Evolutionary conservation across 2,888 invertebrate genomes (phyloP), one percentile per base, ranked within the genome.

Genomic region (Luperina testacea): DNA sequence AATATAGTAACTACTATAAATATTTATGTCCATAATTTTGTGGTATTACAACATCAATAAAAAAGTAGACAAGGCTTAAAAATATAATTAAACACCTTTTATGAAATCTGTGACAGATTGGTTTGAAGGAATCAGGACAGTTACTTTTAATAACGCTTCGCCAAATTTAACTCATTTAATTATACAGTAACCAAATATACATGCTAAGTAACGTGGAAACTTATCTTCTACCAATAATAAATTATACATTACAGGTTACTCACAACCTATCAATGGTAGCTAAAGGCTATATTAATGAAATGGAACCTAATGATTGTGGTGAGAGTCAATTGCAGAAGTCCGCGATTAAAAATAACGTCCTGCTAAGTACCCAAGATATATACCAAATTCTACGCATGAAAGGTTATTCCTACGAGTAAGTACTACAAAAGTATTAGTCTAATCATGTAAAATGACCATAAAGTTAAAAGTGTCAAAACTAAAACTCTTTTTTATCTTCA

Each of bases 341-440:
- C 15, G 1, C 9, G 20, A 32, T 45, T 20, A 61, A 76, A 51
- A 69, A 65, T n/a, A 65, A 70, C 8, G 0, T 59, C 7, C 1
- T 24, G 15, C 11, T 85, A 9, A 70, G 5, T 7, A 65, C 68
- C 32, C 45, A 76, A 65, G 86, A 83, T 2, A 57, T 85, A 20
- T 85, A 83, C 61, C 72, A 76, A 65, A 82, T 65, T 57, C 32
- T 83, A 20, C 76, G 82, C 13, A 68, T 85, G 82, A 85, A 76
- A 82, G 83, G 83, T n/a, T 83, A 85, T 75, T 38, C 2, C 5
- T 83, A 82, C 64, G 69, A 72, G 83, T 83, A 82, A 72, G 83
- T 82, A 15, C 67, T 11, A 38, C 32, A 32, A 48, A 17, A 71
- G 1, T 15, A 42, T 32, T 9, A n/a, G 1, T 45, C 0, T 1